Conservation (phyloP, 2,797 vertebrate species). For the Petrocephalus schoutedeni region DNA sequence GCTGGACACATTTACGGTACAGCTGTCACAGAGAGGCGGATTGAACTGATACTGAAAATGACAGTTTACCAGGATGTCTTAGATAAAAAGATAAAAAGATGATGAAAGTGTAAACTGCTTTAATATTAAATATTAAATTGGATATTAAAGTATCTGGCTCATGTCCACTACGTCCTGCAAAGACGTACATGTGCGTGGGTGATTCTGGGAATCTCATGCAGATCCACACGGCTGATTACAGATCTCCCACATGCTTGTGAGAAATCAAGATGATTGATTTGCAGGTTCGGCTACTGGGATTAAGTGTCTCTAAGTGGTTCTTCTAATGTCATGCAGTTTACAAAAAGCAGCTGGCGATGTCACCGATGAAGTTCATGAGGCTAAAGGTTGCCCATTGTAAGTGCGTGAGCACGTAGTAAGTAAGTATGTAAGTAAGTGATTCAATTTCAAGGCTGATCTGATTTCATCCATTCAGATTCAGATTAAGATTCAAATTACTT, state of each 20-base stretch:
- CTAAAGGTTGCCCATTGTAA: not conserved
- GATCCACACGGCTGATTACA: not conserved
- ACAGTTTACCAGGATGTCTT: not conserved
- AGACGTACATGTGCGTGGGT: not conserved
- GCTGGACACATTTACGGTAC: not conserved
- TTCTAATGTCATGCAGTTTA: not conserved
- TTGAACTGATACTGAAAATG: not conserved
- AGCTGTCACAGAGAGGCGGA: not conserved
- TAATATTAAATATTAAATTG: not conserved
- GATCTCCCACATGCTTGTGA: not conserved
- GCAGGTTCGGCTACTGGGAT: not conserved
- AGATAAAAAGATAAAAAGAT: not conserved
- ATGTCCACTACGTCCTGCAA: not conserved
- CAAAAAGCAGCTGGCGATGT: no score
- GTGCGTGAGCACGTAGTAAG: no score
- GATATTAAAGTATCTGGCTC: not conserved
- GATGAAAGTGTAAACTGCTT: not conserved
- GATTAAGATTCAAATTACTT: not conserved
- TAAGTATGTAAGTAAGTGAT: not conserved
- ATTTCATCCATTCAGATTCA: not conserved
- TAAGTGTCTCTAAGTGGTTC: not conserved
- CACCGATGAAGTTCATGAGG: not conserved
- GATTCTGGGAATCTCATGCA: not conserved
- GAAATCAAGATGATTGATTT: not conserved
- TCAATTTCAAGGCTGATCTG: not conserved